phyloP scores from a whole-genome alignment of 37 sponge, comb jelly and placozoan species.

The Diacarnus erythraeanus region DNA sequence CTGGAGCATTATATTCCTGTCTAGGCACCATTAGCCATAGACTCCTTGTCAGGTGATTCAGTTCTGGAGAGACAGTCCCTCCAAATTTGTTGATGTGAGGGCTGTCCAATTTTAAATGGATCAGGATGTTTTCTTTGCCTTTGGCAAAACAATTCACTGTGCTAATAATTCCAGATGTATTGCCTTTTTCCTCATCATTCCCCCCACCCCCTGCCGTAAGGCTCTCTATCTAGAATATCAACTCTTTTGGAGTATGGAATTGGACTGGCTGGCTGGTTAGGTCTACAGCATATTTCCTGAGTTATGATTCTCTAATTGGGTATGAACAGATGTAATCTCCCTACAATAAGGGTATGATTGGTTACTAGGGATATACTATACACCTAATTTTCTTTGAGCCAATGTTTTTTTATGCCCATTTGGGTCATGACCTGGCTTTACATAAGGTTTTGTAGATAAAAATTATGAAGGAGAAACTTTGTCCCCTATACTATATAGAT shows the following conservation, averaged over 20 bases:
- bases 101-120: slow-evolving; percentile 36
- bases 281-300: slow-evolving; percentile 20
- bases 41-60: slow-evolving; percentile 11
- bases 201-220: slow-evolving; percentile 11
- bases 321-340: slow-evolving; percentile 9
- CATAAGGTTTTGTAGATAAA: slow-evolving; percentile 20
- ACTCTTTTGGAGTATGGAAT: not conserved
- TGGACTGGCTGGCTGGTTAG: slow-evolving; percentile 5
- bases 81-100: slow-evolving; percentile 45
- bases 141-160: slow-evolving; percentile 40
- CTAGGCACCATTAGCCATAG: slow-evolving; percentile 60
- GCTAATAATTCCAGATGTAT: slow-evolving; percentile 54
- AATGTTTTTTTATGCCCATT: not conserved
- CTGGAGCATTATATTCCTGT: slow-evolving; percentile 27
- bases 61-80: slow-evolving; percentile 30
- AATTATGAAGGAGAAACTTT: not conserved
- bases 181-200: slow-evolving; percentile 7
- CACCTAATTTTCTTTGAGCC: slow-evolving; percentile 17
- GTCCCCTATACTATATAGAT: not conserved
- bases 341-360: slow-evolving; percentile 7
- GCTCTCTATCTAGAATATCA: not conserved
- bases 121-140: slow-evolving; percentile 10
- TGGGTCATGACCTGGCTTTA: not conserved
- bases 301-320: slow-evolving; percentile 19
- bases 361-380: too few relatives aligned